phyloP scores from a whole-genome alignment of 2,797 vertebrate genomes.

The Nannoperca australis region DNA sequence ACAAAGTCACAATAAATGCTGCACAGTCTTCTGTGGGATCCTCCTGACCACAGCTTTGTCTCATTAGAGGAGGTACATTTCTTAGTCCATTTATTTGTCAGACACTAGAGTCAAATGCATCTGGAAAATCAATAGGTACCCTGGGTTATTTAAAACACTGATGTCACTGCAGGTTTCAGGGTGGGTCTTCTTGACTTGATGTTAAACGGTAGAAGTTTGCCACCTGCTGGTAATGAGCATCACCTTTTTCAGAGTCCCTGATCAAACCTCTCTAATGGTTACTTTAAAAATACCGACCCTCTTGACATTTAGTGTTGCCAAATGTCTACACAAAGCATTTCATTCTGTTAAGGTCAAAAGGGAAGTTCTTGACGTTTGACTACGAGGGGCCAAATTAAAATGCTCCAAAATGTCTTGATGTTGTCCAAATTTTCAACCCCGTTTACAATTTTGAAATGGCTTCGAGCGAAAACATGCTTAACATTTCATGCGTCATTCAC shows the following conservation, averaged over 20 bases:
- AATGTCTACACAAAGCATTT: constrained; percentile 32
- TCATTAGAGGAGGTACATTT: constrained; percentile 17
- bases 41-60: constrained; percentile 15
- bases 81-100: constrained; percentile 38
- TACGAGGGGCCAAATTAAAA: constrained; percentile 31
- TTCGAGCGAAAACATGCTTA: neutral
- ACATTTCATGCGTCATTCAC: constrained; percentile 1
- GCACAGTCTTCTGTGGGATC: neutral
- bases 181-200: constrained; percentile 48
- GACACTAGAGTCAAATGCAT: constrained; percentile 52
- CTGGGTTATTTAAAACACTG: constrained; percentile 68
- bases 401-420: neutral
- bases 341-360: constrained; percentile 46
- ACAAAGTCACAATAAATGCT: constrained; percentile 30
- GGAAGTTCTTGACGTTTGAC: constrained; percentile 22
- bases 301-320: constrained; percentile 47
- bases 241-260: constrained; percentile 17
- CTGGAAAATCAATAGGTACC: constrained; percentile 47
- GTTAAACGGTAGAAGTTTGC: constrained; percentile 77
- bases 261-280: constrained; percentile 22
- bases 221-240: constrained; percentile 79
- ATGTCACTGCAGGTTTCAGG: constrained; percentile 81
- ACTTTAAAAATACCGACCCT: constrained; percentile 30
- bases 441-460: constrained; percentile 17
- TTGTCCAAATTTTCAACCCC: neutral